phyloP scores from a whole-genome alignment of 1,140 invertebrate species.

The Piezodorus guildinii region DNA sequence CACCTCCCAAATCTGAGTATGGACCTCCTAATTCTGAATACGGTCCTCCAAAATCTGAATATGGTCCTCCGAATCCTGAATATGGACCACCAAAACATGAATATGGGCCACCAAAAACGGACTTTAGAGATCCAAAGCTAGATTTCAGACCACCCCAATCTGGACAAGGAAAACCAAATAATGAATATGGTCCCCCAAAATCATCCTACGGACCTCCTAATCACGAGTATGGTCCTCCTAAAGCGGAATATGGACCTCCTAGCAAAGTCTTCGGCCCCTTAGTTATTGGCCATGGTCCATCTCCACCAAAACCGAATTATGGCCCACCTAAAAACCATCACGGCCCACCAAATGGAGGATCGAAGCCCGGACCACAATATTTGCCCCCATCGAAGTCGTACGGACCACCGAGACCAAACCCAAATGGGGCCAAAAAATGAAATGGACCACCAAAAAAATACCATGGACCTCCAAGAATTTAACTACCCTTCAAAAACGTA shows the following conservation, averaged over 20 bases:
- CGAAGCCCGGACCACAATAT: not conserved
- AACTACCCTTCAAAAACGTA: not conserved
- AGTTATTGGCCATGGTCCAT: not conserved
- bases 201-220: slow-evolving; percentile 20
- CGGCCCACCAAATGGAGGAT: slow-evolving; percentile 2
- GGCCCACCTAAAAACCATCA: not conserved
- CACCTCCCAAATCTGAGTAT: slow-evolving; percentile 17
- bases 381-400: slow-evolving; percentile 9
- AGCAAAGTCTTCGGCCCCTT: not conserved
- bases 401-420: not conserved
- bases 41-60: slow-evolving; percentile 15
- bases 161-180: slow-evolving; percentile 17
- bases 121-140: slow-evolving; percentile 18
- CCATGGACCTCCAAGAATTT: too few relatives aligned
- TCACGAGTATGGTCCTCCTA: not conserved
- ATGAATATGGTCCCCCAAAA: slow-evolving; percentile 19
- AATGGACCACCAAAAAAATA: not conserved
- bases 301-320: not conserved
- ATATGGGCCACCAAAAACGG: slow-evolving; percentile 19
- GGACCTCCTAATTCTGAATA: slow-evolving; percentile 16
- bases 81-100: slow-evolving; percentile 20
- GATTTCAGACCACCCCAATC: slow-evolving; percentile 19
- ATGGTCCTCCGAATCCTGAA: slow-evolving; percentile 3
- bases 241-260: not conserved
- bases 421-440: not conserved